Conservation (phyloP, 2,888 invertebrate species). For the Callinectes sapidus region DNA sequence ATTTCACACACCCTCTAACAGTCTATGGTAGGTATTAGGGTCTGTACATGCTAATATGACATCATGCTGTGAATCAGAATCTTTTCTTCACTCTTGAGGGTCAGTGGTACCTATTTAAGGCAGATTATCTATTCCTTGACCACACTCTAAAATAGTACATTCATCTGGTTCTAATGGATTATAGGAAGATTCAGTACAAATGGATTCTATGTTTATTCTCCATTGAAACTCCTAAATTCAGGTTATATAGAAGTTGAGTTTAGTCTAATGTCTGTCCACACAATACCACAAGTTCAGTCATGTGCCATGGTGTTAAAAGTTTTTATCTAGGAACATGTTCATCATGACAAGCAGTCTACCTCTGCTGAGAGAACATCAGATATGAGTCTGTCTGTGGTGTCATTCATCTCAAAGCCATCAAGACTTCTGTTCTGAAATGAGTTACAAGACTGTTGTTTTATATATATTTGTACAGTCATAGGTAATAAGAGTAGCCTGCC, state of each 20-base stretch:
- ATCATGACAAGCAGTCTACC: not conserved
- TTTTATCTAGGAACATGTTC: not conserved
- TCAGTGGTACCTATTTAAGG: not conserved
- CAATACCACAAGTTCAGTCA: not conserved
- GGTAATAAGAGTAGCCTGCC: no score
- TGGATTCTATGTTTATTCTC: not conserved
- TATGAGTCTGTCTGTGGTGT: conserved; percentile 50
- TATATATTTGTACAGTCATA: not conserved
- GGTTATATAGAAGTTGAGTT: no score
- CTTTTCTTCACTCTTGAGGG: not conserved
- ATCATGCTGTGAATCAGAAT: not conserved
- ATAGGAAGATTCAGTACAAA: not conserved
- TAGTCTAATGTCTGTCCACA: not conserved
- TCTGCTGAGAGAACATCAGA: conserved; percentile 38
- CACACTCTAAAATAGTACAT: not conserved
- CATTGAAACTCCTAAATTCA: not conserved
- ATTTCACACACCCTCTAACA: no score
- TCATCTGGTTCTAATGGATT: not conserved
- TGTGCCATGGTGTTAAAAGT: not conserved
- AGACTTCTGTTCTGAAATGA: conserved; percentile 77
- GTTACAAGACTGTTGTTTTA: not conserved
- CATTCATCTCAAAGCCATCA: conserved; percentile 73
- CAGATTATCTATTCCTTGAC: not conserved
- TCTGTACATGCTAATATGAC: not conserved
- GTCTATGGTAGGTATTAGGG: not conserved